Base-by-base conservation (phyloP, 1,140 invertebrate species). In the Drosophila aff. region DNA sequence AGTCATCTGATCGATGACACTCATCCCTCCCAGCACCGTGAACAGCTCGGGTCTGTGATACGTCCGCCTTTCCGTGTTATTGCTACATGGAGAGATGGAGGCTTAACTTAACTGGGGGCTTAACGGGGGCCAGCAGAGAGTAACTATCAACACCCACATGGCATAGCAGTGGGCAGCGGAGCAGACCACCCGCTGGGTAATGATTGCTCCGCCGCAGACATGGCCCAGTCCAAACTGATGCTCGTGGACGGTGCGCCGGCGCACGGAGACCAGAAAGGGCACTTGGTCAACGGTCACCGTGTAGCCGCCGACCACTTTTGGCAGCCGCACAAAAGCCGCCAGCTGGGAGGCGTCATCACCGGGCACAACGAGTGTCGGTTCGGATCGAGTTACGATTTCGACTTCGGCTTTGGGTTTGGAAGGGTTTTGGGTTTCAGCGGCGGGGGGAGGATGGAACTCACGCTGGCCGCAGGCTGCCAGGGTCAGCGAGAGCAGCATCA, bases 111-210 rank as follows among this genome's bases (percentile, higher is more conserved):
- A 41, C 10, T 21, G 23, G 23, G 18, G 26, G 8, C 15, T 46
- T 21, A 6, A 44, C 16, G 4, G 23, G 15, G 10, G 2, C 23
- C 3, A 21, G 21, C 3, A 23, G 23, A 23, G 23, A 7, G 15
- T 13, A 46, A 21, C 9, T 18, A 23, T 28, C 28, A 47, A 18
- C 43, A 81, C 85, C 23, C 55, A 87, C 84, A 76, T 71, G 43
- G 66, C 73, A 65, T 68, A 87, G 18, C 84, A 87, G 36, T 87
- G 84, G 15, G 84, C 84, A 7, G 84, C 84, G 11, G 84, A 76
- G 50, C 65, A 66, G 53, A 81, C 46, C 16, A 84, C 41, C 8
- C 84, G 73, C 55, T 78, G 69, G 1, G 84, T 76, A 44, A 87
- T 79, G 16, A 87, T 13, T 4, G 85, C 28, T 13, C 84, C 84